Base-by-base conservation (phyloP, 2,113 vertebrate species). In the Trematomus loennbergii region DNA sequence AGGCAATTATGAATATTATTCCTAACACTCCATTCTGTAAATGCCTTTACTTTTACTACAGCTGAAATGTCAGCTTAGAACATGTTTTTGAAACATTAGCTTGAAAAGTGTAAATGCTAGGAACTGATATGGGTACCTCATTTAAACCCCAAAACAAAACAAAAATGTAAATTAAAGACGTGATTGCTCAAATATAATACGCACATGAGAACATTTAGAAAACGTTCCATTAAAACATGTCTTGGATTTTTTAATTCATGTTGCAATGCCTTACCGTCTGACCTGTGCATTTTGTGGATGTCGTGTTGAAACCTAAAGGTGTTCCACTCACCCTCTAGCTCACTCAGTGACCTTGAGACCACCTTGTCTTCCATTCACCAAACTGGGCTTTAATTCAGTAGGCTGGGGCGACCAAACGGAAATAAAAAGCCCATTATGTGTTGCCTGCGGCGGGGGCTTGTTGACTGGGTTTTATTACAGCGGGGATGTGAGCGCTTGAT, bases 391-490 rank as follows among this genome's bases (percentile, higher is more conserved):
- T 95, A 93, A 93, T 95, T 93, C 88, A 79, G 84, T 85, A 79
- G 82, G 89, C 92, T 75, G 89, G 78, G 76, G 86, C 87, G 85
- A 91, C 92, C 90, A 92, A 94, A 93, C 87, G 89, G 90, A 94
- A 95, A 95, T 95, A 93, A 94, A 94, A 95, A 94, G 91, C 89
- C 91, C 91, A 93, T 94, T 91, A 94, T 90, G 84, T 81, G 90
- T 90, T 71, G 92, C 92, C 92, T 33, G 86, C 81, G 84, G 92
- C 90, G 54, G 93, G 78, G 89, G 88, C 92, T 94, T 95, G 95
- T 95, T 95, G 94, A 94, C 92, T 88, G 82, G 89, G 71, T 94
- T 95, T 95, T 95, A 95, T 93, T 93, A 89, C 91, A 89, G 75
- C 75, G 74, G 88, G 90, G 80, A 89, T 88, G 91, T 91, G 91